Evolutionary conservation across 2,113 vertebrate genomes (phyloP).

Genomic region (Reinhardtius hippoglossoides): DNA sequence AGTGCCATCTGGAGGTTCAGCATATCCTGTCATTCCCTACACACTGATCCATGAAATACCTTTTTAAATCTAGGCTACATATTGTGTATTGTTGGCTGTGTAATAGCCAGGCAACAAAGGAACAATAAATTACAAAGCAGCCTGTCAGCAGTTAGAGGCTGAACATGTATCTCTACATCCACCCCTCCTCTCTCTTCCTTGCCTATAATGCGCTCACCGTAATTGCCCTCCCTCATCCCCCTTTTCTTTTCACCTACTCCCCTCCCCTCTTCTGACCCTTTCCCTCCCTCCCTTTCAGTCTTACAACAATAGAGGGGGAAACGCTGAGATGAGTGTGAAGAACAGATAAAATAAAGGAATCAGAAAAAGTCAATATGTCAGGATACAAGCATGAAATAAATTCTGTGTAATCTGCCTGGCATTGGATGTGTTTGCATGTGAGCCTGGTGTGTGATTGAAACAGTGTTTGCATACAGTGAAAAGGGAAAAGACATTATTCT

Average conservation of each 20-base stretch:
- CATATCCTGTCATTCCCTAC: not conserved
- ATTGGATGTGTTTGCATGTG: not conserved
- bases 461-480: not conserved
- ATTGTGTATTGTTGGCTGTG: conserved; percentile 10
- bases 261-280: not conserved
- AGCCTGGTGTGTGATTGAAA: not conserved
- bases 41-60: not conserved
- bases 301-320: conserved; percentile 13
- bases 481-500: not conserved
- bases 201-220: not conserved
- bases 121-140: conserved; percentile 32
- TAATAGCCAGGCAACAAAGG: conserved; percentile 27
- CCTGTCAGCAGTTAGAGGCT: not conserved
- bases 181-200: not conserved
- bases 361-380: conserved; percentile 15
- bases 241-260: not conserved
- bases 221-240: conserved; percentile 6
- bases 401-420: conserved; percentile 7
- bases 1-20: not conserved
- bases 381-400: conserved; percentile 17
- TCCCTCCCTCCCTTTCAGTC: not conserved
- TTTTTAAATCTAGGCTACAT: not conserved
- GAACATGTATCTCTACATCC: conserved; percentile 10
- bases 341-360: conserved; percentile 22
- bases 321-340: not conserved